Base-by-base conservation (phyloP, 1,140 invertebrate genomes). In the Drosophila lowei region DNA sequence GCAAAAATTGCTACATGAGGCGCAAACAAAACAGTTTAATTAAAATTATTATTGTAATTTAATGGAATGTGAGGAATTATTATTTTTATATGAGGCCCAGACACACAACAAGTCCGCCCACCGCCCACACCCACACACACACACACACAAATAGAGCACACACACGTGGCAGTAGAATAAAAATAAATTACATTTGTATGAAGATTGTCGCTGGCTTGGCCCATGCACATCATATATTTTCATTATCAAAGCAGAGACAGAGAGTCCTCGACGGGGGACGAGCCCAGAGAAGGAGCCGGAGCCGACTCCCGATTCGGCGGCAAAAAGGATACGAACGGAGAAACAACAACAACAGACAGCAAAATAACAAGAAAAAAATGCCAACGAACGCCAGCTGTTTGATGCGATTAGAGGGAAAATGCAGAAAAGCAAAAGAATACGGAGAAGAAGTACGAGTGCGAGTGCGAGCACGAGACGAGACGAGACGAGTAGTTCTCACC, bases 21-120 rank as follows among this genome's bases (percentile, higher is more conserved):
- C 79, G 73, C 83, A 88, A 77, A 76, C 77, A 65, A 88, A 83
- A 83, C 83, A 89, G 84, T 86, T 86, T 86, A 86, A 86, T 86
- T 86, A 86, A 83, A 86, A 88, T 86, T 88, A 86, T 86, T 86
- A 86, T 86, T 88, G 83, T 86, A 88, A 86, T 88, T 86, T 86
- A 86, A 86, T 88, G 83, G 78, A 83, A 88, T 86, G 83, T 79
- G 58, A 88, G 84, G 83, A 79, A 86, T 88, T 86, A 83, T 86
- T 76, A 79, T 88, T 88, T 88, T 79, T 83, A 76, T 76, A 62
- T 65, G 78, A 50, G 52, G 46, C 41, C 57, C 48, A 30, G 21
- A 41, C 13, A n/a, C 38, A 49, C 25, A 43, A 13, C 6, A 15
- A 42, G 34, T 47, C 16, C 34, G 41, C 34, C 34, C 28, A 8